Evolutionary conservation across 2,888 invertebrate genomes (phyloP), one percentile per base, ranked within the genome.

Genomic region (Cataglyphis cursor): DNA sequence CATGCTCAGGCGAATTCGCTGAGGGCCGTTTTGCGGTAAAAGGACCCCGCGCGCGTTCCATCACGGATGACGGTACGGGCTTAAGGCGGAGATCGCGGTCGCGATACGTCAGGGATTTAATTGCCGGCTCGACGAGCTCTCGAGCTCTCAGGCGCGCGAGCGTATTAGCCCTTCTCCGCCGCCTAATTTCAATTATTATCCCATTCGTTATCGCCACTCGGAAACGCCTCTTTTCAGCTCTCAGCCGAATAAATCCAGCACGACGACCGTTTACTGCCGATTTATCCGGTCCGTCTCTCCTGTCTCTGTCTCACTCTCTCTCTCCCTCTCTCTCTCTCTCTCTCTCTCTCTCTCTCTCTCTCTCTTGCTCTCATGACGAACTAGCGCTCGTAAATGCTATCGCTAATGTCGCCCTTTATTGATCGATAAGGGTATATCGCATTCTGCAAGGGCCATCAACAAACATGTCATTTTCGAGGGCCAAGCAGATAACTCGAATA

Each of bases 131-230:
- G 89, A 85, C 86, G 84, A 44, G 35, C 80, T 66, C 66, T 28
- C 24, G 48, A 48, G 64, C 64, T 62, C 64, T 74, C 61, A 44
- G 62, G 74, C 44, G 74, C 62, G 64, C 64, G 74, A 74, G 64
- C 82, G 82, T 86, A 87, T 88, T 88, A 89, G 84, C 80, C 82
- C 81, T 83, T 82, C 83, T 73, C 74, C 64, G 81, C 73, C 84
- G 88, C 89, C 91, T 91, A 90, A 91, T 91, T 91, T 90, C 87
- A 90, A 91, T 91, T 89, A 91, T 91, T 91, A 90, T 89, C 90
- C 91, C 91, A 90, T 91, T 88, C 86, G 85, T 91, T 91, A 90
- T 90, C 82, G 78, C 84, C 84, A 70, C 83, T 74, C 84, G 91
- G 80, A 75, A 59, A 87, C 91, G 91, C 91, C 91, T 87, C 88